phyloP scores from a whole-genome alignment of 2,113 vertebrate genomes.

The Toxotes jaculatrix region DNA sequence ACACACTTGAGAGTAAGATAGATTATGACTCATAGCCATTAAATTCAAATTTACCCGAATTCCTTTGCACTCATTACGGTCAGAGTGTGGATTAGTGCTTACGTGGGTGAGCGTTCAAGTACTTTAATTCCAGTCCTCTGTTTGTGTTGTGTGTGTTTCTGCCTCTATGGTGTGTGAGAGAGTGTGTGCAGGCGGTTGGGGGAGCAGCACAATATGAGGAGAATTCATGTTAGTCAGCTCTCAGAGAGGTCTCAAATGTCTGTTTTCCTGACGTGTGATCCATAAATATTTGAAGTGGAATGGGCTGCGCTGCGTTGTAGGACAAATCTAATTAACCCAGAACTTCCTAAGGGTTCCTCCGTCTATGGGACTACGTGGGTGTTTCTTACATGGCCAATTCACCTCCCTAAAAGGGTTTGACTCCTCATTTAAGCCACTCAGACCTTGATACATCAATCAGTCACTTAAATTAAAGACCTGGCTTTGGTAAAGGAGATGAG shows the following conservation, averaged over 20 bases:
- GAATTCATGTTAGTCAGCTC: constrained; percentile 74
- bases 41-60: constrained; percentile 41
- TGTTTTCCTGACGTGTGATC: constrained; percentile 82
- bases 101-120: constrained; percentile 47
- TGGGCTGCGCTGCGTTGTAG: constrained; percentile 75
- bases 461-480: constrained; percentile 35
- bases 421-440: constrained; percentile 64
- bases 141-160: constrained; percentile 39
- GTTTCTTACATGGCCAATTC: constrained; percentile 67
- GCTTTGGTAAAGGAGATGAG: constrained; percentile 22
- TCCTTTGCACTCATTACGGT: constrained; percentile 40
- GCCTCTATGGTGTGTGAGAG: constrained; percentile 17
- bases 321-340: constrained; percentile 85
- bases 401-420: constrained; percentile 69
- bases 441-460: constrained; percentile 47
- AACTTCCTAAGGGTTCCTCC: constrained; percentile 77
- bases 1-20: constrained; percentile 20
- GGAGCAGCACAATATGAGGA: constrained; percentile 47
- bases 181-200: constrained; percentile 14
- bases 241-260: constrained; percentile 81
- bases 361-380: constrained; percentile 58
- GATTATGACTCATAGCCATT: constrained; percentile 52
- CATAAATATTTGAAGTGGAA: constrained; percentile 85
- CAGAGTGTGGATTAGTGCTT: constrained; percentile 34
- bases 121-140: constrained; percentile 36